Conservation (phyloP, 2,113 vertebrate species). For the Pyrgilauda ruficollis region DNA sequence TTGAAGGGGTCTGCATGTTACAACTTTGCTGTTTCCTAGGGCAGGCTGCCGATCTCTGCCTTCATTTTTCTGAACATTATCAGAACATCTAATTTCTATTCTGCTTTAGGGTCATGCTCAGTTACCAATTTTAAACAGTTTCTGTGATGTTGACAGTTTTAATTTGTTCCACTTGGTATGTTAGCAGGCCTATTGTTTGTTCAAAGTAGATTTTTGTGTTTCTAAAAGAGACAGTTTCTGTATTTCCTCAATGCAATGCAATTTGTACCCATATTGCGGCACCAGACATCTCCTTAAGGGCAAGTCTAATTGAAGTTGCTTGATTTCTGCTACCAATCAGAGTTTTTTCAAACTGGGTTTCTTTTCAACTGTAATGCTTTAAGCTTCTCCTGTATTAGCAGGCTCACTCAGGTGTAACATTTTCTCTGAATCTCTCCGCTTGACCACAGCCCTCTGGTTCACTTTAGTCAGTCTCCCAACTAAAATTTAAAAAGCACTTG, state of each 20-base stretch:
- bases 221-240: conserved; percentile 1
- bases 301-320: conserved; percentile 37
- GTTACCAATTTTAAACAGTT: conserved; percentile 1
- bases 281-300: conserved; percentile 34
- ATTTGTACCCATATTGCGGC: conserved; percentile 22
- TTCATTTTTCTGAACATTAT: conserved; percentile 17
- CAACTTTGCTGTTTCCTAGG: neutral
- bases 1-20: neutral
- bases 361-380: neutral
- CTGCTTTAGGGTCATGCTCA: neutral
- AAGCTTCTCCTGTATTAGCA: neutral
- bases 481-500: neutral
- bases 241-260: neutral
- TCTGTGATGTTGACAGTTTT: conserved; percentile 11
- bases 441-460: conserved; percentile 8
- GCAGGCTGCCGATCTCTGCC: neutral
- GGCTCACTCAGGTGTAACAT: conserved; percentile 11
- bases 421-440: neutral
- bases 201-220: conserved; percentile 40
- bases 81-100: conserved; percentile 15
- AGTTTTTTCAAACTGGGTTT: neutral
- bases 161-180: conserved; percentile 26
- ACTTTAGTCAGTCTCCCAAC: neutral
- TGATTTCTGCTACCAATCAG: conserved; percentile 17
- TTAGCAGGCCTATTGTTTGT: neutral